phyloP scores from a whole-genome alignment of 1,140 invertebrate species.

The Pomacea maculata region DNA sequence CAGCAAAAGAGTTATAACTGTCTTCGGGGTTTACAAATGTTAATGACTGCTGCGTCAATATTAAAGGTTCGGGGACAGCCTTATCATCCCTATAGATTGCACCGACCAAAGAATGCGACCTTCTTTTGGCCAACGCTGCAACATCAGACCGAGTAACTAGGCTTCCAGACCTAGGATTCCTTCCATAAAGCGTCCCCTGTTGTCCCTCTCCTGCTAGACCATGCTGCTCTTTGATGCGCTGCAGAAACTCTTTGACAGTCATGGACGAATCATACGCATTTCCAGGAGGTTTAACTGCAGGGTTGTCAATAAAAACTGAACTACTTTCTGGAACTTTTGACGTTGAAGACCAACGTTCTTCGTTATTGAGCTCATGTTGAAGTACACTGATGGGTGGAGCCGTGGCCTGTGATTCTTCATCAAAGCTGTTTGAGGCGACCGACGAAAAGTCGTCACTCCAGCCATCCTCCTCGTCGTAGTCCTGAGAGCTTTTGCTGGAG shows the following conservation, averaged over 20 bases:
- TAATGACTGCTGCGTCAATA: too few relatives aligned
- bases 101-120: constrained; percentile 4
- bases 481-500: background rate
- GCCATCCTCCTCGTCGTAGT: background rate
- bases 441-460: background rate
- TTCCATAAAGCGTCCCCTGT: background rate
- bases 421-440: background rate
- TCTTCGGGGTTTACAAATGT: too few relatives aligned
- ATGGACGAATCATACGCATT: background rate
- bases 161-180: background rate
- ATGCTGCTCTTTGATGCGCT: background rate
- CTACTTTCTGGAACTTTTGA: background rate
- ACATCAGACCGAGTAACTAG: background rate
- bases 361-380: background rate
- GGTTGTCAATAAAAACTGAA: background rate
- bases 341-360: background rate
- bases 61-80: too few relatives aligned
- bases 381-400: background rate
- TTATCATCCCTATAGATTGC: background rate
- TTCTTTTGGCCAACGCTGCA: background rate
- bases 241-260: constrained; percentile 13
- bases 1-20: too few relatives aligned
- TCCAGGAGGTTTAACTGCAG: background rate
- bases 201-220: background rate
- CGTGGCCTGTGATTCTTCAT: background rate